Conservation (phyloP, 2,113 vertebrate genomes). For the Accipiter virgatus region DNA sequence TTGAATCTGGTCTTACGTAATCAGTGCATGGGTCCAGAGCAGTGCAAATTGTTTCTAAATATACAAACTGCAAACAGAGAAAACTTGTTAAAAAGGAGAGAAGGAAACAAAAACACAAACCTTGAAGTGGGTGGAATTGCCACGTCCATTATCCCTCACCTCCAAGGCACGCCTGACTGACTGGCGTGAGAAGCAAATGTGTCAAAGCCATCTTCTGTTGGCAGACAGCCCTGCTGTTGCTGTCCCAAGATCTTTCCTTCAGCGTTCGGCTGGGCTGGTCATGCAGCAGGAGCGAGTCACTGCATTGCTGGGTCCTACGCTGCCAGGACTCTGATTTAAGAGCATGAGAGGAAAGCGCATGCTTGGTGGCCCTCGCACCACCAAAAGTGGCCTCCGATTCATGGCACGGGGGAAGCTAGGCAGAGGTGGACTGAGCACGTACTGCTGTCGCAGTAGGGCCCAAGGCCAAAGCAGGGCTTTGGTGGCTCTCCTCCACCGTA, state of each 20-base stretch:
- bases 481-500: background rate
- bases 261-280: background rate
- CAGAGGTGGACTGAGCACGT: background rate
- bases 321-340: background rate
- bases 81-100: background rate
- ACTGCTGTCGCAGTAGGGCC: fast-evolving
- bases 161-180: background rate
- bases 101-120: background rate
- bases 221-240: background rate
- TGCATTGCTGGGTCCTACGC: background rate
- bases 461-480: background rate
- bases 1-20: background rate
- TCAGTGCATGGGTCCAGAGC: background rate
- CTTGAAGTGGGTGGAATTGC: background rate
- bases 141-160: background rate
- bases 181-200: background rate
- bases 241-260: background rate
- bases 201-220: background rate
- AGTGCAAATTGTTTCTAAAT: background rate
- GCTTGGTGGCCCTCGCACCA: fast-evolving
- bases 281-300: background rate
- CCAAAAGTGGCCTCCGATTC: background rate
- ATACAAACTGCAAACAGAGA: background rate
- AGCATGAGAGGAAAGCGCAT: background rate
- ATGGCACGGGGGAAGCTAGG: fast-evolving